Evolutionary conservation across 1,140 invertebrate species (phyloP).

Genomic region (Pinna nobilis): DNA sequence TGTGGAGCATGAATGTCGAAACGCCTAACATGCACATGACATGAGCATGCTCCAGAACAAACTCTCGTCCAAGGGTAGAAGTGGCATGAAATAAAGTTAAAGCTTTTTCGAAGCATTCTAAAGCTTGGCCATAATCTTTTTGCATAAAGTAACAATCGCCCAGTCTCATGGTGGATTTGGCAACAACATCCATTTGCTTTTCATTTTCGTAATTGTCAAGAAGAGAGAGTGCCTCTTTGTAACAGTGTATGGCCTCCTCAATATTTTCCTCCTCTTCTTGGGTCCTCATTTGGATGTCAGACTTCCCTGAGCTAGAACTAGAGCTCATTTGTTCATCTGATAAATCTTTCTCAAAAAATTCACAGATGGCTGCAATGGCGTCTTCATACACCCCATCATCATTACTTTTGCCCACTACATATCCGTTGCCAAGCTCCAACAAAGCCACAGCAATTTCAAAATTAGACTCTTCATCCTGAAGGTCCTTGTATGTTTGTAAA

Average conservation of each 20-base stretch:
- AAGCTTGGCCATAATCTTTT: slow-evolving; percentile 65
- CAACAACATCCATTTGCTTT: slow-evolving; percentile 62
- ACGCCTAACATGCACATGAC: slow-evolving; percentile 71
- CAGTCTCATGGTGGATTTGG: slow-evolving; percentile 64
- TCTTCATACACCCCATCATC: slow-evolving; percentile 66
- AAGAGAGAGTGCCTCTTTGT: slow-evolving; percentile 63
- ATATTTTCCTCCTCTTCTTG: slow-evolving; percentile 55
- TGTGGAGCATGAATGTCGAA: slow-evolving; percentile 70
- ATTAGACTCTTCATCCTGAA: slow-evolving; percentile 66
- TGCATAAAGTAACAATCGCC: slow-evolving; percentile 71
- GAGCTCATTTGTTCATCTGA: slow-evolving; percentile 56
- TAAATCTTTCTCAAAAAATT: slow-evolving; percentile 68
- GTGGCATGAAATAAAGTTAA: slow-evolving; percentile 57
- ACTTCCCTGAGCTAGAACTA: slow-evolving; percentile 49
- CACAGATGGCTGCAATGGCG: slow-evolving; percentile 65
- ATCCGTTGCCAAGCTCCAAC: slow-evolving; percentile 70
- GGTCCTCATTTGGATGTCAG: slow-evolving; percentile 46
- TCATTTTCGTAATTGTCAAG: slow-evolving; percentile 58
- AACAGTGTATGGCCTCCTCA: slow-evolving; percentile 66
- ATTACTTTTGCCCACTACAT: slow-evolving; percentile 61
- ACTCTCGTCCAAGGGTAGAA: slow-evolving; percentile 61
- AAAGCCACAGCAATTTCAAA: slow-evolving; percentile 65
- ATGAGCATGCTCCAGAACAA: slow-evolving; percentile 66
- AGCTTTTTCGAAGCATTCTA: slow-evolving; percentile 68
- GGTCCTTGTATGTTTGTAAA: slow-evolving; percentile 61